phyloP scores from a whole-genome alignment of 2,888 invertebrate genomes.

The Catocala fraxini region DNA sequence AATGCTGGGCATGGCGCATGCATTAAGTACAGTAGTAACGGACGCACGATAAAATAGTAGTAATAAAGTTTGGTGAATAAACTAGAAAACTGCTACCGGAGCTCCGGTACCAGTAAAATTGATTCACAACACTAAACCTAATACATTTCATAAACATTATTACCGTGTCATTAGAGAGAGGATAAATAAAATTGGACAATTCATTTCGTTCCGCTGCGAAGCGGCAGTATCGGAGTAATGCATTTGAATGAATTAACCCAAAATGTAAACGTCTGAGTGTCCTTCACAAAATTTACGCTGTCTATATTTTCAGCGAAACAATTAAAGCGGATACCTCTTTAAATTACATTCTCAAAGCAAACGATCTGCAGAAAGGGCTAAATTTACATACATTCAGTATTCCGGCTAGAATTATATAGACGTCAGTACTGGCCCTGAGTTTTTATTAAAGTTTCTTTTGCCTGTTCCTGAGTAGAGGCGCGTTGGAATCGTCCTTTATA shows the following conservation, averaged over 20 bases:
- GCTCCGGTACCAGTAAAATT: constrained; percentile 4
- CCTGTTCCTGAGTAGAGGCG: not conserved
- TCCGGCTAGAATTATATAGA: constrained; percentile 31
- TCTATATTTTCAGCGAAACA: constrained; percentile 62
- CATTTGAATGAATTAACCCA: constrained; percentile 47
- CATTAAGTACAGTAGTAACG: not conserved
- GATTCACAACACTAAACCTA: constrained; percentile 8
- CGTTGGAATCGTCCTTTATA: no score
- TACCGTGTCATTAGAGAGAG: constrained; percentile 11
- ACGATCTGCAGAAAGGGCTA: constrained; percentile 59
- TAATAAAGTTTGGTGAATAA: not conserved
- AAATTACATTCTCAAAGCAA: constrained; percentile 75
- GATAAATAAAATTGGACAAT: constrained; percentile 8
- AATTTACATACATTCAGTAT: constrained; percentile 57
- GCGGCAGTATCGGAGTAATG: constrained; percentile 26
- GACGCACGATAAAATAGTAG: not conserved
- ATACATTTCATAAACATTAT: constrained; percentile 6
- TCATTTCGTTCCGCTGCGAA: constrained; percentile 1
- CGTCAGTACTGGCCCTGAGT: constrained; percentile 10
- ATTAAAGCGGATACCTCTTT: constrained; percentile 73
- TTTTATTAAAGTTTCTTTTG: constrained; percentile 8
- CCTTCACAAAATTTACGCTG: constrained; percentile 67
- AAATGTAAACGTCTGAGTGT: constrained; percentile 53
- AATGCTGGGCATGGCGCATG: not conserved
- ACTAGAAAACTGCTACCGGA: not conserved